Base-by-base conservation (phyloP, 2,888 invertebrate genomes). In the Protonemura montana region DNA sequence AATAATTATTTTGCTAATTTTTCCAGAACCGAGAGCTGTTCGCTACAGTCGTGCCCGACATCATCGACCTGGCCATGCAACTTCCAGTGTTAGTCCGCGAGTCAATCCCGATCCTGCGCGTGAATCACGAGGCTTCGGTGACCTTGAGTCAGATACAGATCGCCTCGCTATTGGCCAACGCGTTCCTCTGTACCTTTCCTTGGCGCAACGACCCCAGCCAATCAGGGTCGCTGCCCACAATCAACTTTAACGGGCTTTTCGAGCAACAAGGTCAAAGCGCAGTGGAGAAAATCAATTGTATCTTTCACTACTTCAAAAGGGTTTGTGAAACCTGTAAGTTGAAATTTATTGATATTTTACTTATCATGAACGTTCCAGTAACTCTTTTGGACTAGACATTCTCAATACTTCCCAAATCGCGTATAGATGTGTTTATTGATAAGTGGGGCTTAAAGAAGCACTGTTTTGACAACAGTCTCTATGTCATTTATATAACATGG, bases 171-270 rank as follows among this genome's bases (percentile, higher is more conserved):
- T 91, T 99, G 88, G 98, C 98, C 0, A 98, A 99, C 92, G 98
- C 97, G 21, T 99, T 99, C 92, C 95, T 99, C 89, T 98, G 98
- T 91, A 98, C 98, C 42, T 98, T 97, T 92, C 98, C 98, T 0
- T 93, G 96, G 88, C 92, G 97, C 81, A 96, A 96, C 90, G 92
- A 92, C 3, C 95, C 94, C 90, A 92, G 91, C 16, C 92, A 93
- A 27, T 94, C 95, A 0, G 96, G 96, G 90, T 96, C 92, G 76
- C 98, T 95, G 92, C 98, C 98, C 0, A 93, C 94, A 86, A 96
- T 98, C 21, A 98, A 98, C 92, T 98, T 98, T 90, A 95, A 94
- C 90, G 93, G 94, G 96, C 30, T 85, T 27, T 85, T 85, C 29
- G 28, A 41, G n/a, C 28, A 29, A 25, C 78, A 25, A 16, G 35